Evolutionary conservation across 2,888 invertebrate genomes (phyloP), one percentile per base, ranked within the genome.

Genomic region (Stenotaenia linearis): DNA sequence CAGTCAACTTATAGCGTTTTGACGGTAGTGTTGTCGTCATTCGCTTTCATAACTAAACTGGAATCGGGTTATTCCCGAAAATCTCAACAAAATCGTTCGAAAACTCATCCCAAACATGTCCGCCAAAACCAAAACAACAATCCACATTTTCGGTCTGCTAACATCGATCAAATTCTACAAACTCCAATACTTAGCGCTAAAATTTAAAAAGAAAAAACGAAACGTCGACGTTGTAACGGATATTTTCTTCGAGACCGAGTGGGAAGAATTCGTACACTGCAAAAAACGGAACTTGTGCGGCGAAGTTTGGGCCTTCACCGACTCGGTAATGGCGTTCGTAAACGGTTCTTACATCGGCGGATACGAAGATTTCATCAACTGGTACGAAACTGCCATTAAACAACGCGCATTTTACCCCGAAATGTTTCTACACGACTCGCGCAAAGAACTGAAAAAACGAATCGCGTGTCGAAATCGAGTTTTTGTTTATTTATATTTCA

Each of bases 121-220:
- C 4, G 23, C 32, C 4, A 32, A 32, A 32, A 32, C 12, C 12
- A 40, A 40, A 15, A 40, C 18, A 5, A 30, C 32, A n/a, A 32
- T 75, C 18, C 75, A 30, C 75, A 9, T 75, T 21, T 75, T 75
- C 32, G 75, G 75, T 9, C n/a, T 75, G 1, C 18, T 75, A 5
- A 75, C 25, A 3, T 75, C 75, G 7, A 75, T 75, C 7, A 75
- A 75, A 75, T 75, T 28, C n/a, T 75, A 75, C 75, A 75, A 75
- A 75, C 3, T n/a, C 1, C 28, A 75, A 15, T 9, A 25, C 9
- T 18, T 75, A 15, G 21, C 32, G 1, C 3, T 12, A 4, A 6
- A 30, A 5, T 30, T 12, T 18, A 25, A 75, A n/a, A 75, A 30
- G 15, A 75, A 30, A 7, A 1, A n/a, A 1, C 7, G 30, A 3